Conservation (phyloP, 2,797 vertebrate genomes). For the Acanthurus tractus region DNA sequence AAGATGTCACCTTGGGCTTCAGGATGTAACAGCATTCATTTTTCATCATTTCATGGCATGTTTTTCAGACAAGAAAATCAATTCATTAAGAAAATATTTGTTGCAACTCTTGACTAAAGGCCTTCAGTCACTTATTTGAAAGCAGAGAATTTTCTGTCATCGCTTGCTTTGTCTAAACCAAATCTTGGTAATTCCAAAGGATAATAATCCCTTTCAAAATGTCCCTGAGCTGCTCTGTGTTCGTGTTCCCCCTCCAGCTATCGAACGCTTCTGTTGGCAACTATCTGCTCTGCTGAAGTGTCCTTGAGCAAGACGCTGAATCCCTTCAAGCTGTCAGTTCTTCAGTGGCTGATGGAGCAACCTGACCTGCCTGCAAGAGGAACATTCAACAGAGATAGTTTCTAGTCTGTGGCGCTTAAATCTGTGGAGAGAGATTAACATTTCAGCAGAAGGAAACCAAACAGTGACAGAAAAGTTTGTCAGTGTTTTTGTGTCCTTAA, state of each 20-base stretch:
- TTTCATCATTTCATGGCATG: not conserved
- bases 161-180: not conserved
- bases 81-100: not conserved
- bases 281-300: constrained; percentile 24
- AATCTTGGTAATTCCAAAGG: not conserved
- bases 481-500: constrained; percentile 7
- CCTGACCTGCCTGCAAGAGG: constrained; percentile 23
- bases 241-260: constrained; percentile 3
- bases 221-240: not conserved
- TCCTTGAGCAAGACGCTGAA: constrained; percentile 51
- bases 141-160: not conserved
- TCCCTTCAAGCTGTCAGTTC: constrained; percentile 11
- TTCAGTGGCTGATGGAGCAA: not conserved
- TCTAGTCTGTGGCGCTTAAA: not conserved
- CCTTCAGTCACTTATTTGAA: not conserved
- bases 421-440: not conserved
- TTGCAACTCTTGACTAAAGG: not conserved
- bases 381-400: constrained; percentile 37
- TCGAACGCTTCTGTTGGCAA: constrained; percentile 6
- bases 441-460: constrained; percentile 1
- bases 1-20: not conserved
- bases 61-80: not conserved
- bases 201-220: not conserved
- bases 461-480: constrained; percentile 1
- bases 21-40: not conserved